phyloP scores from a whole-genome alignment of 2,113 vertebrate genomes.

The Ranitomeya imitator region DNA sequence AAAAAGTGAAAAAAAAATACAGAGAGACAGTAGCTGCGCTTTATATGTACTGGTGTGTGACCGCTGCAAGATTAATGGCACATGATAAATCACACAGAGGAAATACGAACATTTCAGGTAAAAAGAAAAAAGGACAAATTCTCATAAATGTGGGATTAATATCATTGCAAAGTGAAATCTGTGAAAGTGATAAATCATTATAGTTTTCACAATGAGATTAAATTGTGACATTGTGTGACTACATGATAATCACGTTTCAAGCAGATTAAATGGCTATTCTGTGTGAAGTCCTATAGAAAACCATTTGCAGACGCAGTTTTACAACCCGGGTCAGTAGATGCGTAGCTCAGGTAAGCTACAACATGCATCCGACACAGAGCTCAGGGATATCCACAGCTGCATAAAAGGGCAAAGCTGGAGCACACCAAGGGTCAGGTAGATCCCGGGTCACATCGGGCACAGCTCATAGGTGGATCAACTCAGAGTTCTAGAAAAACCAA shows the following conservation, averaged over 20 bases:
- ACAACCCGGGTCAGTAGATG: not conserved
- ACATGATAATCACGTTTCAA: slow-evolving; percentile 2
- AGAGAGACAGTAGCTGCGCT: not conserved
- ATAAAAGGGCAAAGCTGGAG: too few relatives aligned
- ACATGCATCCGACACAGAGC: not conserved
- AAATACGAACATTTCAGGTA: not conserved
- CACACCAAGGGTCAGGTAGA: too few relatives aligned
- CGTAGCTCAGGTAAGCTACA: not conserved
- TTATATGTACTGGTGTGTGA: not conserved
- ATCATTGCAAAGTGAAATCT: not conserved
- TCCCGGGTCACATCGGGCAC: too few relatives aligned
- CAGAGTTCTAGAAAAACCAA: too few relatives aligned
- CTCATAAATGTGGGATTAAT: slow-evolving; percentile 19
- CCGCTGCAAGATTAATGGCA: not conserved
- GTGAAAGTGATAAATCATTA: slow-evolving; percentile 26
- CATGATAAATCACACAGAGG: not conserved
- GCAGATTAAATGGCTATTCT: slow-evolving; percentile 9
- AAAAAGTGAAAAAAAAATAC: not conserved
- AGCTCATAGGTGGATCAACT: too few relatives aligned
- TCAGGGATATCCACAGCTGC: not conserved
- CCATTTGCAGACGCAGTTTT: not conserved
- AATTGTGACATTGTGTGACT: slow-evolving; percentile 26
- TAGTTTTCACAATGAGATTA: slow-evolving; percentile 22
- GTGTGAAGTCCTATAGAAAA: slow-evolving; percentile 8
- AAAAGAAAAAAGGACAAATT: slow-evolving; percentile 3